Base-by-base conservation (phyloP, 1,140 invertebrate species). In the Spodoptera litura region DNA sequence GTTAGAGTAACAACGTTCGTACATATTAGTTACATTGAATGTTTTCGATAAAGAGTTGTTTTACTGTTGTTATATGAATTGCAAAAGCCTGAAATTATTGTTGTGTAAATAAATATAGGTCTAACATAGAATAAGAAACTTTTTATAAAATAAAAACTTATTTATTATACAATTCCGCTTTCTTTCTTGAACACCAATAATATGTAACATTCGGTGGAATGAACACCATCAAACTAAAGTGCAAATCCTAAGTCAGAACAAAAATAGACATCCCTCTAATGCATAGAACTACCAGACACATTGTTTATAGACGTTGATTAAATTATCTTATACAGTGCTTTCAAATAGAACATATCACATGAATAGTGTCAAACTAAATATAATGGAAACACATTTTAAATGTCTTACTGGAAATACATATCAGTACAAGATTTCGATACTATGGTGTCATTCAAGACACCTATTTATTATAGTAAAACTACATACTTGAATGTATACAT, bases 81-180 rank as follows among this genome's bases (percentile, higher is more conserved):
- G 59, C 52, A 51, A 75, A 75, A 35, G 73, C 59, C 73, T 75
- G 58, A 68, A 55, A 76, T 72, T 72, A 35, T 76, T 77, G 74
- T 68, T 68, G 52, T 77, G 74, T 77, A 77, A 66, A 77, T 77
- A 77, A 66, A 80, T 71, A 71, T 81, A 83, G 79, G 38, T 70
- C n/a, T 77, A 78, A 61, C 78, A 64, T 85, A 85, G 82, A 89
- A 89, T 87, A 91, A 92, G 86, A 87, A 72, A 85, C 78, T 77
- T 85, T 85, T 84, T 86, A 82, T 89, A 90, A 78, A 84, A 89
- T 89, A 89, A 93, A 91, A 87, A 83, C 81, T 87, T 92, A 92
- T 91, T 92, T 92, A 92, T 92, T 92, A 87, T 85, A 86, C 74
- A 79, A 72, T 55, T 56, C 70, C 73, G 56, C 27, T 73, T 31